These are phyloP conservation scores for Dicrostonyx torquatus DNA, from an alignment of 2,797 vertebrate genomes.

Conservation along the genomic window DNA sequence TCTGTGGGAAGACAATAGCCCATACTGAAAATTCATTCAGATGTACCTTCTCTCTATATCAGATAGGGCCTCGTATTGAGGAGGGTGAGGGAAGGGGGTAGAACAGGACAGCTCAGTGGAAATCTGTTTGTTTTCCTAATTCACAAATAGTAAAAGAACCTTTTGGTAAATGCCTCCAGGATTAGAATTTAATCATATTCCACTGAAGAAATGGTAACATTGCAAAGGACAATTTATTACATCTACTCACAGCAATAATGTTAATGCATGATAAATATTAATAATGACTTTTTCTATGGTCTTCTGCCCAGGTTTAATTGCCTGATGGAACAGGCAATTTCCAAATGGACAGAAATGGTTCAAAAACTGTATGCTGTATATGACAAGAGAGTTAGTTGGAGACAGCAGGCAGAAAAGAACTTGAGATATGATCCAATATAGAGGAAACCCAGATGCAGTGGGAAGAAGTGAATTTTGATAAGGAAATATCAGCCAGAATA, in stretches of 20 bases:
- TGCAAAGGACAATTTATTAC: slow-evolving; percentile 34
- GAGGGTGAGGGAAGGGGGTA: not conserved
- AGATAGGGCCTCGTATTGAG: not conserved
- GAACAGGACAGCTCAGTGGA: not conserved
- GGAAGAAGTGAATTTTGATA: not conserved
- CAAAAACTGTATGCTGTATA: slow-evolving; percentile 41
- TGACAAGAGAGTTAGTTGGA: slow-evolving; percentile 4
- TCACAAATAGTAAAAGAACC: not conserved
- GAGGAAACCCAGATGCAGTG: not conserved
- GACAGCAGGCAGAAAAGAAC: slow-evolving; percentile 6
- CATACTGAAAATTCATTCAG: not conserved
- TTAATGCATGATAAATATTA: slow-evolving; percentile 67
- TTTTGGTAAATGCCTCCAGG: slow-evolving; percentile 4
- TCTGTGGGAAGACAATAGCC: not conserved
- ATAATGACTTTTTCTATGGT: slow-evolving; percentile 25
- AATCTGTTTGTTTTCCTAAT: not conserved
- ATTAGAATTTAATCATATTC: slow-evolving; percentile 43
- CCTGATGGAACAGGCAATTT: slow-evolving; percentile 44
- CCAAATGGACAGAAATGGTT: slow-evolving; percentile 30
- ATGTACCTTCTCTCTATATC: not conserved
- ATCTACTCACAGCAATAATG: slow-evolving; percentile 46
- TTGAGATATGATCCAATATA: not conserved
- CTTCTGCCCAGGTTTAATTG: slow-evolving; percentile 38
- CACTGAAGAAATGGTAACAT: slow-evolving; percentile 33
- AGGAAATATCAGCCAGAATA: not conserved